Conservation (phyloP, 64 coral and sea anemone species). For the Astreopora myriophthalma region DNA sequence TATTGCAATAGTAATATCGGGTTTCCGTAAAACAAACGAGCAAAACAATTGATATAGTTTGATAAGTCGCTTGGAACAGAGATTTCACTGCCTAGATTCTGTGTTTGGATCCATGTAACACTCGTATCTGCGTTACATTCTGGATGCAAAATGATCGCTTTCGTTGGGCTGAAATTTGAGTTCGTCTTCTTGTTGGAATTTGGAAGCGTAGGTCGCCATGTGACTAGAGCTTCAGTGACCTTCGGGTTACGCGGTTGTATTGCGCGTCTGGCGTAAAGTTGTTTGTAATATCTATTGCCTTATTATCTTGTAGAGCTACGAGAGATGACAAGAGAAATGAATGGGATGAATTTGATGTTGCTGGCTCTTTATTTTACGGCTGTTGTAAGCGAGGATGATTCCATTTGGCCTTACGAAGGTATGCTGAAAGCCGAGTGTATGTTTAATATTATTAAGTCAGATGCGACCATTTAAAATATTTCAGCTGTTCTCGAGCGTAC, state of each 20-base stretch:
- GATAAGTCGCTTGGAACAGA: no score
- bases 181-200: neutral
- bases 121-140: neutral
- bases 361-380: neutral
- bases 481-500: neutral
- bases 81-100: neutral
- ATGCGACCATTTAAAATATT: neutral
- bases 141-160: neutral
- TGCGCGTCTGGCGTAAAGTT: neutral
- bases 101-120: neutral
- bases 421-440: neutral
- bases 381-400: neutral
- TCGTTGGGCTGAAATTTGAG: slow-evolving; percentile 1
- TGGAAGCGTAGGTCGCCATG: neutral
- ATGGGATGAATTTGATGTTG: neutral
- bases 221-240: neutral
- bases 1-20: neutral
- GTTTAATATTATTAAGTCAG: neutral
- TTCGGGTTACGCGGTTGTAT: neutral
- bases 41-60: no score
- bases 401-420: slow-evolving; percentile 2
- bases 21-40: neutral
- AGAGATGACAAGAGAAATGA: neutral
- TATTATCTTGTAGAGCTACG: neutral
- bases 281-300: neutral